Percentiles rank a stretch among this genome's conserved stretches.
Evolutionary conservation across 2,888 invertebrate genomes (phyloP).

Genomic region (Epirrhoe alternata): DNA sequence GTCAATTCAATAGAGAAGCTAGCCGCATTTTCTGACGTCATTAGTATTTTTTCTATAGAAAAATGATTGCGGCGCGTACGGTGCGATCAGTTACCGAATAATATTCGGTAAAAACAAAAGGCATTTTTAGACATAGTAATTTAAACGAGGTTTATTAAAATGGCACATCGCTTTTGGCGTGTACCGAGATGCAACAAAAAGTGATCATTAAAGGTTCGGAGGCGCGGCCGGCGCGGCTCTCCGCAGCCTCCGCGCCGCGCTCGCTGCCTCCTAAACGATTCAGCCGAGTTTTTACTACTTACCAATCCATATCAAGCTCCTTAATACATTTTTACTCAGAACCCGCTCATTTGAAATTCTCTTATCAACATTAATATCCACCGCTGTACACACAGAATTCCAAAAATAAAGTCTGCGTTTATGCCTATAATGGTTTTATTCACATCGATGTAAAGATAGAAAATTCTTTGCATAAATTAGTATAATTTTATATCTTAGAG

Average conservation of each 20-base stretch:
- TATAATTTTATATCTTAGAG: constrained; percentile 44
- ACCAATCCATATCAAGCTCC: constrained; percentile 76
- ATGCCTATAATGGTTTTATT: constrained; percentile 43
- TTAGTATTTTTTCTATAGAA: too few species aligned
- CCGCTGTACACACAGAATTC: constrained; percentile 35
- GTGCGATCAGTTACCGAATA: too few species aligned
- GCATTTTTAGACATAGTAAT: too few species aligned
- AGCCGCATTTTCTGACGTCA: too few species aligned
- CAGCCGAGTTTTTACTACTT: constrained; percentile 78
- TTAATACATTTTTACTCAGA: constrained; percentile 73
- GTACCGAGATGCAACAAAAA: constrained; percentile 72
- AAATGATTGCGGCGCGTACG: too few species aligned
- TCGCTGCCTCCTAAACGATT: constrained; percentile 68
- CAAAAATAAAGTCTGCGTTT: constrained; percentile 42
- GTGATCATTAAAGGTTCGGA: constrained; percentile 81
- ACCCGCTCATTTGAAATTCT: constrained; percentile 56
- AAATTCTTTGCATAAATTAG: constrained; percentile 46
- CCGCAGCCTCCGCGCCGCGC: constrained; percentile 69
- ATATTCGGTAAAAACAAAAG: too few species aligned
- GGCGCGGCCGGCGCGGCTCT: constrained; percentile 70
- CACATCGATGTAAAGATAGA: constrained; percentile 43
- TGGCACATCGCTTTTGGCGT: constrained; percentile 53
- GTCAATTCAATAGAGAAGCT: too few species aligned
- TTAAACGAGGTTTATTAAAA: constrained; percentile 28
- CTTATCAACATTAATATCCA: constrained; percentile 47